Evolutionary conservation across 2,797 vertebrate genomes (phyloP).

Genomic region (Phyllotis vaccarum): DNA sequence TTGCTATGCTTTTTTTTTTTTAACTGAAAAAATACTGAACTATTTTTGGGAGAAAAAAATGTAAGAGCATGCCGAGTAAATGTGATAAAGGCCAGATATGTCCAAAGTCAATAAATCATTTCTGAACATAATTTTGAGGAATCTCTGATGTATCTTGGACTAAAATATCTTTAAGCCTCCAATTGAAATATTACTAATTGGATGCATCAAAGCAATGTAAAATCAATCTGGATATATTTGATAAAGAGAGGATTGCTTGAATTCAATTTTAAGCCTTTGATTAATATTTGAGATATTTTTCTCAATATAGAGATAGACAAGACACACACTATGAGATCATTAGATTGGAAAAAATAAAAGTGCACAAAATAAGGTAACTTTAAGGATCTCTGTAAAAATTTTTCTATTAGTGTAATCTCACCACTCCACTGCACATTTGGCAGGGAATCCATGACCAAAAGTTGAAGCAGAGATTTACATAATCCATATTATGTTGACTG

Average conservation of each 20-base stretch:
- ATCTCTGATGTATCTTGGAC: conserved; percentile 42
- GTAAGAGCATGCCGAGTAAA: conserved; percentile 67
- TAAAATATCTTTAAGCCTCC: conserved; percentile 69
- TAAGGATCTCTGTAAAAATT: conserved; percentile 65
- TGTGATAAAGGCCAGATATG: conserved; percentile 67
- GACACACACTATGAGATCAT: conserved; percentile 33
- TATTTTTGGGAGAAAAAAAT: conserved; percentile 56
- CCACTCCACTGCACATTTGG: conserved; percentile 62
- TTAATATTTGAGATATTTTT: conserved; percentile 69
- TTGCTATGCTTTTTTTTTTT: conserved; percentile 48
- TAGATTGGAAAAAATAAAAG: conserved; percentile 48
- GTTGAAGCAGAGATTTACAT: conserved; percentile 67
- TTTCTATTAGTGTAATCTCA: conserved; percentile 72
- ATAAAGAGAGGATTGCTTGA: conserved; percentile 49
- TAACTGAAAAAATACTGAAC: conserved; percentile 55
- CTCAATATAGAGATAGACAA: conserved; percentile 58
- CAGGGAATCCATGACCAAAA: conserved; percentile 59
- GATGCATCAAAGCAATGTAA: conserved; percentile 69
- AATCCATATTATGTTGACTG: conserved; percentile 71
- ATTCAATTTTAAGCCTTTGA: conserved; percentile 70
- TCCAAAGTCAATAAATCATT: conserved; percentile 70
- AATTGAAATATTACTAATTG: conserved; percentile 71
- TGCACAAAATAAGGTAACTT: conserved; percentile 69
- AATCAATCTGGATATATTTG: conserved; percentile 67
- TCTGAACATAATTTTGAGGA: conserved; percentile 51